A percentile compares a stretch with the other conserved stretches of the same genome.
These are phyloP conservation scores for Pomacea maculata DNA, from an alignment of 1,140 invertebrate genomes.

Conservation along the genomic window DNA sequence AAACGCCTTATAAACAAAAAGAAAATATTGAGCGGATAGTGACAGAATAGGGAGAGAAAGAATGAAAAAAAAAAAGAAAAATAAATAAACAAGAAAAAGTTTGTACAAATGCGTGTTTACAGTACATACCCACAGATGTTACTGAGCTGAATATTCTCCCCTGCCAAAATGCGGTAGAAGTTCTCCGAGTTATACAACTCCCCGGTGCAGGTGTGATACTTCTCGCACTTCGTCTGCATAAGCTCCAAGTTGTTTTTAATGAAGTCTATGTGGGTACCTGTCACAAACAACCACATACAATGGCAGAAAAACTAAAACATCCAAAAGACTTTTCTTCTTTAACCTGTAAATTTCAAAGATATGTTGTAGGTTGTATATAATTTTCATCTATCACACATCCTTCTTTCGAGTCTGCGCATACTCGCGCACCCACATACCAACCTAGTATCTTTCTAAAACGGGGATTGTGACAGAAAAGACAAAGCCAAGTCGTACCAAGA, in stretches of 20 bases:
- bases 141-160: not conserved
- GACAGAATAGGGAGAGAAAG: too few species aligned
- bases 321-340: too few species aligned
- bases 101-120: not conserved
- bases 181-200: constrained; percentile 11
- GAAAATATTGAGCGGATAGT: too few species aligned
- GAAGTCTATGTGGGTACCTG: not conserved
- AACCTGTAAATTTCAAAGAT: too few species aligned
- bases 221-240: not conserved
- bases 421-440: not conserved
- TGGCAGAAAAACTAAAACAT: too few species aligned
- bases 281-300: not conserved
- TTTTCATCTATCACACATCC: too few species aligned
- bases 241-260: constrained; percentile 4
- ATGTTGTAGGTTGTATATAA: too few species aligned
- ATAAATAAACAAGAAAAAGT: too few species aligned
- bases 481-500: not conserved
- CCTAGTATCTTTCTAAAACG: not conserved
- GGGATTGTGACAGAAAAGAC: not conserved
- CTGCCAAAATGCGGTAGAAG: constrained; percentile 4
- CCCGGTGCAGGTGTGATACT: constrained; percentile 2
- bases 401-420: not conserved
- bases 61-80: too few species aligned
- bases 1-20: too few species aligned
- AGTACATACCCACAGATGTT: constrained; percentile 22